These are phyloP conservation scores for Takifugu flavidus DNA, from an alignment of 2,113 vertebrate species.

Conservation along the genomic window DNA sequence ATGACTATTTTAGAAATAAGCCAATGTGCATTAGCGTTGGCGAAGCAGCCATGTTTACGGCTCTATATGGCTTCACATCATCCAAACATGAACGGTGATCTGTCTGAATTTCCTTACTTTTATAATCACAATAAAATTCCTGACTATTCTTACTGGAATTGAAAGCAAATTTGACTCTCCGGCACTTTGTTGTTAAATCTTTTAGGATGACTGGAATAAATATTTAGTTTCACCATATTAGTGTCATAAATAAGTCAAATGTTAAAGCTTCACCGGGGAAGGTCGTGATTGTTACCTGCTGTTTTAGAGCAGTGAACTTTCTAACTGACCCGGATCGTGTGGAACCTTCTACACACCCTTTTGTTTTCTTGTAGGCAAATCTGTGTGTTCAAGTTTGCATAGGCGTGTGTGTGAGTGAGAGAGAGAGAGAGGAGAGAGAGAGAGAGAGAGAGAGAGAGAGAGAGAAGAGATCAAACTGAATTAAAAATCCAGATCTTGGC, in stretches of 20 bases:
- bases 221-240: slow-evolving; percentile 43
- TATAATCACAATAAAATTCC: slow-evolving; percentile 19
- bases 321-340: slow-evolving; percentile 25
- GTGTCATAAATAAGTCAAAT: slow-evolving; percentile 52
- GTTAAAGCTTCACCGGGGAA: slow-evolving; percentile 22
- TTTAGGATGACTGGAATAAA: slow-evolving; percentile 45
- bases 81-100: background rate
- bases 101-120: background rate
- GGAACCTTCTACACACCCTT: slow-evolving; percentile 23
- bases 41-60: no score
- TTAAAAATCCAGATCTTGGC: no score
- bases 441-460: no score
- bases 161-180: slow-evolving; percentile 8
- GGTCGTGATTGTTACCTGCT: slow-evolving; percentile 39
- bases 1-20: no score
- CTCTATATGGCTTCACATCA: no score
- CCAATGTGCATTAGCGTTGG: no score
- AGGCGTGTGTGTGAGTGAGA: background rate
- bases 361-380: slow-evolving; percentile 14
- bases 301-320: slow-evolving; percentile 16
- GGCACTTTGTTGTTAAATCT: slow-evolving; percentile 39
- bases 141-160: slow-evolving; percentile 5
- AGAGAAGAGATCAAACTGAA: no score
- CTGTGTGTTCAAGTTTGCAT: background rate
- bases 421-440: no score